Evolutionary conservation across 92 coral and sea anemone genomes (phyloP).

Genomic region (Micromussa lordhowensis): DNA sequence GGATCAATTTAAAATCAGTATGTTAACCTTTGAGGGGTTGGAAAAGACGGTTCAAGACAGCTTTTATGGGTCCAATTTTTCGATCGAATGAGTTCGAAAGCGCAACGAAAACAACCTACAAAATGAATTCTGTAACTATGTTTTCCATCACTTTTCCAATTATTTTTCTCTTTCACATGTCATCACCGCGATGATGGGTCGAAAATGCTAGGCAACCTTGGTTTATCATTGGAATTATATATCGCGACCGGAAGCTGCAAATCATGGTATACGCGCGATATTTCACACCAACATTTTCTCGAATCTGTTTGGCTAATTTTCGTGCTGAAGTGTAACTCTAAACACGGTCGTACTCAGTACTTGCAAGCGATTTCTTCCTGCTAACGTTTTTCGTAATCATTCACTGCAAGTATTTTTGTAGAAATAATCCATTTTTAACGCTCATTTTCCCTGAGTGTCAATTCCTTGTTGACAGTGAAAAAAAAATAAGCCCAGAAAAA

Average conservation of each 20-base stretch:
- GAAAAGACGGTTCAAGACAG: not conserved
- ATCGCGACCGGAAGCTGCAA: constrained; percentile 33
- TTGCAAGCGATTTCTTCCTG: not conserved
- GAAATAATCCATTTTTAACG: not conserved
- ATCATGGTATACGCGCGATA: constrained; percentile 22
- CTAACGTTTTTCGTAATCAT: not conserved
- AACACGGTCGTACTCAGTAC: not conserved
- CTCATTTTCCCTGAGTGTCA: not conserved
- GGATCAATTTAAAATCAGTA: constrained; percentile 36
- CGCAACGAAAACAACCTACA: not conserved
- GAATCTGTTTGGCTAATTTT: constrained; percentile 15
- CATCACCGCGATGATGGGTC: constrained; percentile 21
- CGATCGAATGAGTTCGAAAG: too few relatives aligned
- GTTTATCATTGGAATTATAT: constrained; percentile 31
- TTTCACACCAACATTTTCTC: not conserved
- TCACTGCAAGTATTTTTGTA: not conserved
- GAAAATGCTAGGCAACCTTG: constrained; percentile 43
- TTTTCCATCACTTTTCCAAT: not conserved
- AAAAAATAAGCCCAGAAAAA: not conserved
- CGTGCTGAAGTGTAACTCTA: not conserved
- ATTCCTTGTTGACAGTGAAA: not conserved
- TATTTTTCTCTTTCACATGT: constrained; percentile 28
- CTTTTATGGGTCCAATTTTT: not conserved
- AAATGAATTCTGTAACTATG: not conserved
- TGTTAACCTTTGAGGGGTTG: constrained; percentile 14